Percentiles rank a stretch among this genome's conserved stretches.
Evolutionary conservation across 2,797 vertebrate species (phyloP).

Genomic region (Acestrorhynchus altus): DNA sequence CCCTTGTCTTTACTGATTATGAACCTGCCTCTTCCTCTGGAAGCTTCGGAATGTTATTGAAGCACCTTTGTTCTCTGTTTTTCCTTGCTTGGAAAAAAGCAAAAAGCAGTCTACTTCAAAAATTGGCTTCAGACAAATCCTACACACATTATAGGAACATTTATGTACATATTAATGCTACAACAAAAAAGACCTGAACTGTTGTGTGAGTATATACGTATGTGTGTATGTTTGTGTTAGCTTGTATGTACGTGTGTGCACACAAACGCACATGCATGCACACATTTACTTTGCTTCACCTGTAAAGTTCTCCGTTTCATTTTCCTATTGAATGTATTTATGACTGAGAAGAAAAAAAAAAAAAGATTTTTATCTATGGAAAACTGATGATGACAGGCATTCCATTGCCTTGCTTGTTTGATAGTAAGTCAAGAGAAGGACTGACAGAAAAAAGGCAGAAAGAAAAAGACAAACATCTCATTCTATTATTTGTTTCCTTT

Average conservation of each 20-base stretch:
- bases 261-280: slow-evolving; percentile 63
- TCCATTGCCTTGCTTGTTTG: slow-evolving; percentile 82
- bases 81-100: slow-evolving; percentile 75
- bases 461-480: slow-evolving; percentile 81
- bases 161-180: slow-evolving; percentile 91
- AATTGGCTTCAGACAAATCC: slow-evolving; percentile 64
- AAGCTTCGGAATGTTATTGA: slow-evolving; percentile 86
- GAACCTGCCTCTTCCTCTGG: slow-evolving; percentile 79
- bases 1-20: slow-evolving; percentile 68
- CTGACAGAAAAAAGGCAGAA: slow-evolving; percentile 67
- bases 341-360: slow-evolving; percentile 77
- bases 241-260: slow-evolving; percentile 57
- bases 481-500: slow-evolving; percentile 75
- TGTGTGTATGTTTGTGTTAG: slow-evolving; percentile 66
- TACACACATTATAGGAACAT: slow-evolving; percentile 83
- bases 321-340: slow-evolving; percentile 94
- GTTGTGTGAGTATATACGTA: slow-evolving; percentile 81
- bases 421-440: slow-evolving; percentile 69
- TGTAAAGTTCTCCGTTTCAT: slow-evolving; percentile 80
- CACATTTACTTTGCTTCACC: slow-evolving; percentile 69
- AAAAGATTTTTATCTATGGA: slow-evolving; percentile 65
- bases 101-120: slow-evolving; percentile 53
- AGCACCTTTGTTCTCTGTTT: slow-evolving; percentile 85
- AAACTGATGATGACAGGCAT: slow-evolving; percentile 81
- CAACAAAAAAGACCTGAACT: slow-evolving; percentile 78